Conservation (phyloP, 2,113 vertebrate genomes). For the Myotis davidii region DNA sequence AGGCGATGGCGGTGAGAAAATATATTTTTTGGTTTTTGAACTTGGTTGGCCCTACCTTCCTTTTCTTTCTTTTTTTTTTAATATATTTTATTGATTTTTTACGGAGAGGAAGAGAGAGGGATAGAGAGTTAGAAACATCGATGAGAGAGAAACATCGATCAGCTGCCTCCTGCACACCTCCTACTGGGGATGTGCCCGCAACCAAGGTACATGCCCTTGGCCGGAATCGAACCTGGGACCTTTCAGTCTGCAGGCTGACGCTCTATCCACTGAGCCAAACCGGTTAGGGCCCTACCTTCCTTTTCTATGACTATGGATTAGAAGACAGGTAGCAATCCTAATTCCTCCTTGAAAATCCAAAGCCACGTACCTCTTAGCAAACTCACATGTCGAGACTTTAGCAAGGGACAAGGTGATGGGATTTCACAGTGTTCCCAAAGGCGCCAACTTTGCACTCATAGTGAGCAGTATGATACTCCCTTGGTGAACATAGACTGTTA, state of each 20-base stretch:
- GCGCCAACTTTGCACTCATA: neutral
- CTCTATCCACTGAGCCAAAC: no score
- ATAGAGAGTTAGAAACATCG: no score
- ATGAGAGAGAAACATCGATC: no score
- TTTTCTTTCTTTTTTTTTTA: neutral
- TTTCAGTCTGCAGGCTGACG: no score
- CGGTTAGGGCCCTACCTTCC: neutral
- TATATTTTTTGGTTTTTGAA: neutral
- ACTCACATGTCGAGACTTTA: neutral
- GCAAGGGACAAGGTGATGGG: neutral
- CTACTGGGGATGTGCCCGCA: no score
- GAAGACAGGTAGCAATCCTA: slow-evolving; percentile 37
- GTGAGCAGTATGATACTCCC: neutral
- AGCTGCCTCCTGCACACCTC: no score
- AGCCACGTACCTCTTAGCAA: neutral
- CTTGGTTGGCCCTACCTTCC: neutral
- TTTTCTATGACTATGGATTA: neutral
- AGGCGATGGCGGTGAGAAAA: neutral
- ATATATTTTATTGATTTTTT: no score
- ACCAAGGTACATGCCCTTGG: no score
- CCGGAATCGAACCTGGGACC: no score
- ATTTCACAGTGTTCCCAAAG: neutral
- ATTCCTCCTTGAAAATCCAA: slow-evolving; percentile 51
- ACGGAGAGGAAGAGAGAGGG: no score
- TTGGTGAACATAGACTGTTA: neutral